These are phyloP conservation scores for Bombus pascuorum DNA, from an alignment of 1,140 invertebrate species.

Conservation along the genomic window DNA sequence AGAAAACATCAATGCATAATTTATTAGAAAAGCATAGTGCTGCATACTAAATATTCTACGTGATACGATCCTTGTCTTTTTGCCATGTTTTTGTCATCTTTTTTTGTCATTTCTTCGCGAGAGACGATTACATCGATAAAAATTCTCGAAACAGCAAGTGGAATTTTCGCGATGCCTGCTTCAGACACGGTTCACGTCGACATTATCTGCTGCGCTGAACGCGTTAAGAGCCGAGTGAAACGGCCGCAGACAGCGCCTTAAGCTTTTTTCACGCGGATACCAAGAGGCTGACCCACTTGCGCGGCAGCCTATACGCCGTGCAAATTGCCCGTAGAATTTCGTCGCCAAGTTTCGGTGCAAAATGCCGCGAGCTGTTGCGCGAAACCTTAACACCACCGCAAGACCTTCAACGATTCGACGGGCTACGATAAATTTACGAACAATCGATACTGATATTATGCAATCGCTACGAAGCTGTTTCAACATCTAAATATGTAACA, in stretches of 20 bases:
- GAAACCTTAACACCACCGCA: background rate
- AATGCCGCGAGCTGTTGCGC: background rate
- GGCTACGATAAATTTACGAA: background rate
- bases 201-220: slow-evolving; percentile 2
- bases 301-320: slow-evolving; percentile 32
- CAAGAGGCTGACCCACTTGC: slow-evolving; percentile 62
- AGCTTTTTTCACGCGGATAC: slow-evolving; percentile 46
- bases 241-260: slow-evolving; percentile 56
- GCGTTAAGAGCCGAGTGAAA: slow-evolving; percentile 37
- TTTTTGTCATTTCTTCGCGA: background rate
- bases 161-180: background rate
- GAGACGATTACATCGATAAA: background rate
- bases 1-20: too few relatives aligned
- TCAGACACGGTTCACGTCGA: background rate
- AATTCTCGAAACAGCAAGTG: background rate
- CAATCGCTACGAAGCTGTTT: too few relatives aligned
- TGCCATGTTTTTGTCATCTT: background rate
- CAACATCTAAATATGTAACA: too few relatives aligned
- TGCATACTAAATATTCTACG: too few relatives aligned
- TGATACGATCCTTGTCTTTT: too few relatives aligned
- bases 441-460: slow-evolving; percentile 1
- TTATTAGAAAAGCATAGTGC: too few relatives aligned
- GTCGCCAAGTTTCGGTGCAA: slow-evolving; percentile 9
- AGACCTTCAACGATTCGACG: background rate
- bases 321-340: slow-evolving; percentile 45